Base-by-base conservation (phyloP, 2,113 vertebrate genomes). In the Diphyllodes magnificus region DNA sequence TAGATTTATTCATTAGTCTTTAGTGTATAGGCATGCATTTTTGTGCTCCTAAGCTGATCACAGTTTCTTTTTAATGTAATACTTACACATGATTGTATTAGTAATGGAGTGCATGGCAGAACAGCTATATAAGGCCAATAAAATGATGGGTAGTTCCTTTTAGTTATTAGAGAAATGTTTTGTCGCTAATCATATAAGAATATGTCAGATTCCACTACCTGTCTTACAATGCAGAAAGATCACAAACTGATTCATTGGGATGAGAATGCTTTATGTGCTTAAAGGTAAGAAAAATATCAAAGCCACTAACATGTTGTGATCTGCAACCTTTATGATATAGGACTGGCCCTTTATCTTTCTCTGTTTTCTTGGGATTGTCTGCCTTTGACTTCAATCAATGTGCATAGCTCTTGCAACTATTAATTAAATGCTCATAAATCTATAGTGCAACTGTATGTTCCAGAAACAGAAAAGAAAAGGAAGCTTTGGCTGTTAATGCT, bases 191-290 rank as follows among this genome's bases (percentile, higher is more conserved):
- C 3, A 10, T 86, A 2, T 35, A 75, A 42, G 42, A 86, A 35
- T 56, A 53, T 73, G 50, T 87, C 66, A 37, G 37, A 63, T 93
- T 80, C 54, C 2, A 9, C 30, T 24, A 69, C 49, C 35, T 85
- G 13, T 75, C 35, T 96, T 56, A 50, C 21, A 40, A 6, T 81
- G 24, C 20, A 28, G 44, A 56, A 66, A 45, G 44, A 59, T 68
- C 28, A 53, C 24, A 59, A 60, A 69, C 49, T 79, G 60, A 76
- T 88, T 85, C 16, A 68, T 45, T 54, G 40, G 61, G 35, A 31
- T 86, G 49, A 80, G 51, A 76, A 81, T 87, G 39, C 91, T 96
- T 75, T 88, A 77, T 86, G 60, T 88, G 77, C 70, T 91, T 95
- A 35, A n/a, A 82, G 76, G 75, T 83, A 88, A 77, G 87, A 91